Conservation (phyloP, 2,888 invertebrate species). For the Campopleginae sp. region DNA sequence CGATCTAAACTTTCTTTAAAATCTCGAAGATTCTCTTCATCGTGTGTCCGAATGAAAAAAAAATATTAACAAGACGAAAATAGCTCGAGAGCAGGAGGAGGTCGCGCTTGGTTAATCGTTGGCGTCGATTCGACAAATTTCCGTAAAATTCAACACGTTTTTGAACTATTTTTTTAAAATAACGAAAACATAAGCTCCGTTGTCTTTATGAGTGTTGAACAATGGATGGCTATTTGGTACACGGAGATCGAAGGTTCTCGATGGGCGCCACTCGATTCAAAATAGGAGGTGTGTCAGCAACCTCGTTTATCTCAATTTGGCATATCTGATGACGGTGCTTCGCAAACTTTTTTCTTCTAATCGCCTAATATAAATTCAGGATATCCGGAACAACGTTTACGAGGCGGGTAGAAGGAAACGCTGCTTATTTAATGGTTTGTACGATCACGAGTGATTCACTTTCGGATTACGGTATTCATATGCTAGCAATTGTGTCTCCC, state of each 20-base stretch:
- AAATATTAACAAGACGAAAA: background rate
- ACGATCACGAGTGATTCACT: constrained; percentile 32
- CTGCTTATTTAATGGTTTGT: constrained; percentile 34
- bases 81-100: background rate
- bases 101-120: background rate
- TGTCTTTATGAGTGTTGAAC: background rate
- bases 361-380: constrained; percentile 44
- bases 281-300: constrained; percentile 50
- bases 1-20: constrained; percentile 24
- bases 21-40: background rate
- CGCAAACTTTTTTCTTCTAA: constrained; percentile 25
- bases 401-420: constrained; percentile 32
- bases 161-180: too few relatives aligned
- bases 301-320: constrained; percentile 58
- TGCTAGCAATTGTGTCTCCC: background rate
- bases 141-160: background rate
- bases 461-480: background rate
- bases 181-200: background rate
- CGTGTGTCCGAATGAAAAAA: background rate
- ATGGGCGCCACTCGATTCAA: constrained; percentile 30
- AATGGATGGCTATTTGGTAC: background rate
- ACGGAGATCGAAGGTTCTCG: constrained; percentile 17
- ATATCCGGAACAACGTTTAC: constrained; percentile 24
- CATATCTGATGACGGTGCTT: constrained; percentile 56
- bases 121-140: background rate